Evolutionary conservation across 2,888 invertebrate species (phyloP), one percentile per base, ranked within the genome.

Genomic region (Ormyrus nitidulus): DNA sequence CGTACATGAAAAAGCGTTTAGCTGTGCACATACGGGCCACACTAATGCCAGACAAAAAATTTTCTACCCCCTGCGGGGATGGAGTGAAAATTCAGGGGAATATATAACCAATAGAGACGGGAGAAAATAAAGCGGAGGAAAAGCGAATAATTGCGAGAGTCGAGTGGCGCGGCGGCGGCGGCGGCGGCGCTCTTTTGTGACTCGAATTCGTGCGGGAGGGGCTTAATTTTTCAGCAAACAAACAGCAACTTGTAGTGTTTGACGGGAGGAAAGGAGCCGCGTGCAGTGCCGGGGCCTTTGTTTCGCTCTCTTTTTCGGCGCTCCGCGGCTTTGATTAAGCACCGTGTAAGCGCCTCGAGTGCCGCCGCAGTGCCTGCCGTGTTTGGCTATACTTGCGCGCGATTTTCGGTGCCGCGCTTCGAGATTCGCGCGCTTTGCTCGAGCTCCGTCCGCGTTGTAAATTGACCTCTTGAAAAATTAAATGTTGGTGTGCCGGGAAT

Each of bases 1-100:
- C 68, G 54, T 74, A 83, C 83, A 80, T 58, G 80, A 61, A 74
- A 83, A 83, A 54, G 80, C 81, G 70, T 81, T 83, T 83, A 83
- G 64, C 79, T 68, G 61, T 71, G 65, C 62, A 76, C 72, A 81
- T 70, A 79, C 13, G 49, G 44, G 65, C 59, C 58, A n/a, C n/a
- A 9, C 61, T 19, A 61, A 71, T 71, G 19, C 56, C 61, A 5
- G 34, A 59, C 7, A 34, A 70, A 65, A 13, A 62, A 64, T 65
- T 77, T 74, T 74, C 64, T 34, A n/a, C 34, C 3, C 4, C 34
- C 34, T 2, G 1, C 19, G 19, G 1, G 34, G 4, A 4, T 4
- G 34, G 34, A 34, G 34, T 34, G 34, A 34, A 34, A 34, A 34
- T 34, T 34, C 34, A 34, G 34, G 34, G 34, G 34, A 68, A 68